These are phyloP conservation scores for Tenthredo amoena DNA, from an alignment of 2,888 invertebrate species.

Conservation along the genomic window DNA sequence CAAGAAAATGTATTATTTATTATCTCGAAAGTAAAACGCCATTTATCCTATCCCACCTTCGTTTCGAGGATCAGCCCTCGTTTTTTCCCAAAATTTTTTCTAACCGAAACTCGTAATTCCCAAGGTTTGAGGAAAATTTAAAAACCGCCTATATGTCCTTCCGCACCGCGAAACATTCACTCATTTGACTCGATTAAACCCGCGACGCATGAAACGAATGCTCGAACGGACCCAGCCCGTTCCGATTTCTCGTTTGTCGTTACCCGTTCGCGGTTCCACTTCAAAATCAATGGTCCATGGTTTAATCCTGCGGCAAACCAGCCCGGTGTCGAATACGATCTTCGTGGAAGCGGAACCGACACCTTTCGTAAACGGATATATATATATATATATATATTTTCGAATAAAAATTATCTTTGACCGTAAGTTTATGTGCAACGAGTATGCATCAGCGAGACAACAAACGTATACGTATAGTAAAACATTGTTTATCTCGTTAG, in stretches of 20 bases:
- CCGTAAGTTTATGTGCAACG: not conserved
- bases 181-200: slow-evolving; percentile 5
- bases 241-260: slow-evolving; percentile 28
- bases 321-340: slow-evolving; percentile 4
- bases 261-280: slow-evolving; percentile 30
- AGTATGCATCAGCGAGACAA: not conserved
- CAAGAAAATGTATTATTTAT: not conserved
- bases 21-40: not conserved
- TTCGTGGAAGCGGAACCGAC: not conserved
- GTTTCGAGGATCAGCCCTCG: not conserved
- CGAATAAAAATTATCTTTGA: not conserved
- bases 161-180: not conserved
- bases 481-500: not conserved
- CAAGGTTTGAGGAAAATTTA: not conserved
- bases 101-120: not conserved
- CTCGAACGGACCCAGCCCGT: not conserved
- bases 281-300: slow-evolving; percentile 30
- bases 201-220: slow-evolving; percentile 27
- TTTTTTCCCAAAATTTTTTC: too few species aligned
- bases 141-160: not conserved
- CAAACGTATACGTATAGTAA: not conserved
- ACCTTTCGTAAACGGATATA: not conserved
- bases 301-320: slow-evolving; percentile 10
- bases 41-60: not conserved
- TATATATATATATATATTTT: not conserved